Evolutionary conservation across 2,113 vertebrate genomes (phyloP), one percentile per base, ranked within the genome.

Genomic region (Brachyhypopomus occidentalis): DNA sequence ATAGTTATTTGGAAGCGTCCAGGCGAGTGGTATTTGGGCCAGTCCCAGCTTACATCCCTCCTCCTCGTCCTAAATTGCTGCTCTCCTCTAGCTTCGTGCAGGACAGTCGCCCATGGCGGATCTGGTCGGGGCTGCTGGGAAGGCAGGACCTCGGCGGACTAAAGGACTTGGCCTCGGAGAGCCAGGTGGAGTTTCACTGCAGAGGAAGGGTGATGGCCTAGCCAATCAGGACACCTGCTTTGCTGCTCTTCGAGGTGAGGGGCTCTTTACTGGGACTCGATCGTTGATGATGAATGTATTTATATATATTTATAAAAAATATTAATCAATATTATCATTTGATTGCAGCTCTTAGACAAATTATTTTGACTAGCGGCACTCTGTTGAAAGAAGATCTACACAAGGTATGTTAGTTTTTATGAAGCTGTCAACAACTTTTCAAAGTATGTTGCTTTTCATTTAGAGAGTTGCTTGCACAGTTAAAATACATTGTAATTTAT

Each of bases 341-440:
- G 7, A 64, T 81, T 58, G 0, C 88, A 97, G 96, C 90, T 0
- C 88, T 96, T 55, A 94, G 94, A 80, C 90, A 91, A 12, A 90
- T 95, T 69, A 79, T 97, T 27, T 89, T 96, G 82, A 92, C 88
- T 72, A 93, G 93, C 3, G 96, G 96, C 0, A 94, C 94, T 8
- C 90, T 97, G n/a, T 88, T 97, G 60, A 96, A 95, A 85, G 95
- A 96, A 14, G 94, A 96, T 19, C 85, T 93, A 22, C 96, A 97
- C 87, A 95, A 95, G 95, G 96, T 97, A 60, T 36, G 23, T 27
- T 30, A 14, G 4, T 62, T 45, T 71, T 69, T 2, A 1, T 74
- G 14, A 14, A 36, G 41, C 8, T 71, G 66, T 63, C 34, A 73
- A 48, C 41, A 5, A 11, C 9, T 14, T 52, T 52, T 14, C 9